Base-by-base conservation (phyloP, 1,140 invertebrate genomes). In the Proales similis region DNA sequence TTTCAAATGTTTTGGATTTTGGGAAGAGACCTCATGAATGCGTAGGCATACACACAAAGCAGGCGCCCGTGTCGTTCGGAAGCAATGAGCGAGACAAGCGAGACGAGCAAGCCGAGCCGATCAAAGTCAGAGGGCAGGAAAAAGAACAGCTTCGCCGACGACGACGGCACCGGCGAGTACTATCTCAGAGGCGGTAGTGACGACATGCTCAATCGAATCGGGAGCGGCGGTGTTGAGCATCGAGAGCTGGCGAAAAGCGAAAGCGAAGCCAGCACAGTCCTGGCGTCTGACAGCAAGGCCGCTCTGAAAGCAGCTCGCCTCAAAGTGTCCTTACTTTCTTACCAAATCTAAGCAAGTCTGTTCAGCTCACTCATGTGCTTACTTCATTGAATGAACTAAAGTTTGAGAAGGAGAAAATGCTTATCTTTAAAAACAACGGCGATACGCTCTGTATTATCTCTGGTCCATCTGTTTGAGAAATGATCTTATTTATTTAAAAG, bases 271-370 rank as follows among this genome's bases (percentile, higher is more conserved):
- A n/a, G n/a, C n/a, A n/a, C 36, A 32, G 36, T n/a, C n/a, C n/a
- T n/a, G n/a, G n/a, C n/a, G n/a, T n/a, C 39, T 26, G 19, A 3
- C 27, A 3, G 4, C 20, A 17, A 57, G 4, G 17, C 36, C 9
- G 27, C 19, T 57, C 7, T 19, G 11, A 57, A 57, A 24, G 39
- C 51, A 42, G 19, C 9, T 39, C 0, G 45, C 39, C 11, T 26
- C 51, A 42, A n/a, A 80, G 65, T 81, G 81, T 53, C 85, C 85
- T 24, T 74, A 77, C 27, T 87, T 82, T 68, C 79, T 84, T 53
- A 88, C 84, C 69, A 89, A 88, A 82, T 85, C 86, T 89, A 81
- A 82, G 79, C 77, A 63, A 42, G 53, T 27, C 45, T 27, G 26
- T 45, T 9, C 11, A 57, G 0, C 14, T 43, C 24, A 19, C 24